phyloP scores from a whole-genome alignment of 2,113 vertebrate genomes.

The Urocynchramus pylzowi region DNA sequence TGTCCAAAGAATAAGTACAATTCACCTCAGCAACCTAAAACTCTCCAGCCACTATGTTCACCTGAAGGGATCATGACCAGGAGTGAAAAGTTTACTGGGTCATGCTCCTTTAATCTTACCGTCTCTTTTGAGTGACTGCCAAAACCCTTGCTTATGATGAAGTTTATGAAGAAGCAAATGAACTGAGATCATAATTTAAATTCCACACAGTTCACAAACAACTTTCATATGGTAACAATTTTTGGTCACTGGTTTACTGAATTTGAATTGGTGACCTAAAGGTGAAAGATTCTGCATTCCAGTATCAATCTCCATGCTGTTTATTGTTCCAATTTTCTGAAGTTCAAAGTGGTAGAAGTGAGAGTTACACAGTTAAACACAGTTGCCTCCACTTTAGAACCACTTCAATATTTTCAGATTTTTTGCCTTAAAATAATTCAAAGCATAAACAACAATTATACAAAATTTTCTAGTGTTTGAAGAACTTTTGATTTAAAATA shows the following conservation, averaged over 20 bases:
- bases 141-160: slow-evolving; percentile 12
- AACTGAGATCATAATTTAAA: slow-evolving; percentile 45
- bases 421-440: background rate
- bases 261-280: slow-evolving; percentile 36
- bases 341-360: background rate
- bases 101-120: background rate
- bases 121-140: background rate
- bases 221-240: slow-evolving; percentile 43
- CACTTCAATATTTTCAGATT: background rate
- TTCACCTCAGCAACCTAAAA: background rate
- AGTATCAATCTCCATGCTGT: background rate
- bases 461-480: fast-evolving
- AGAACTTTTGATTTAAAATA: background rate
- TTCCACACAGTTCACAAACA: slow-evolving; percentile 24
- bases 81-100: slow-evolving; percentile 29
- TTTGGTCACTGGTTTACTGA: slow-evolving; percentile 7
- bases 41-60: background rate
- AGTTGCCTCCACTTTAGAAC: background rate
- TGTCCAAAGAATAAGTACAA: background rate
- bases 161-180: slow-evolving; percentile 33
- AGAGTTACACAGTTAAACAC: background rate
- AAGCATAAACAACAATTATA: background rate
- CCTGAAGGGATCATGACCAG: background rate
- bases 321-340: background rate
- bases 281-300: slow-evolving; percentile 31